Base-by-base conservation (phyloP, 2,888 invertebrate species). In the Thera britannica region DNA sequence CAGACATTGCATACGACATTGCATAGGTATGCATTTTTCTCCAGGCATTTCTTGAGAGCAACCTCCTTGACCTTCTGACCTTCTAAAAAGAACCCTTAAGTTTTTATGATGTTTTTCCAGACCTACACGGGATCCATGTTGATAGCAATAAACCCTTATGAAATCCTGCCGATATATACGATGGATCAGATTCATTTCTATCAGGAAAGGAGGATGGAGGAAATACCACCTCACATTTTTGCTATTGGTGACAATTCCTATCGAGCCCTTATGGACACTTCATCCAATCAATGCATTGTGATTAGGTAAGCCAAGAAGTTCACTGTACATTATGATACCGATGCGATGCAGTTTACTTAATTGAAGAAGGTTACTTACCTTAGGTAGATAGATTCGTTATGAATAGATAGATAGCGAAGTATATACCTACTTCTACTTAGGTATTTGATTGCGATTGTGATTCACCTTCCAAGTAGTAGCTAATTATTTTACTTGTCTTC, bases 41-140 rank as follows among this genome's bases (percentile, higher is more conserved):
- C 23, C 23, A 23, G 23, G 23, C 1, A 23, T 23, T 23, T 23
- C 23, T 23, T 23, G 23, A 23, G 23, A 23, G 23, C 23, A 23
- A 23, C 23, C 23, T 23, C 23, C 23, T 23, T 23, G 23, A 23
- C 23, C 23, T 23, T 23, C 23, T 23, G 23, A 23, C 23, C 23
- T 23, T 23, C 23, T 23, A 23, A 23, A 23, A 23, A 23, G 23
- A 23, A 23, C 23, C 23, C 5, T 38, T 38, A 38, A 4, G 3
- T 38, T 38, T 38, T 38, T 38, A 38, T 41, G 41, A 7, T 5
- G n/a, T 49, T 55, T 56, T 71, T 88, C 46, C 88, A 99, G 98
- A 99, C 99, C 0, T 99, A 98, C 86, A 98, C 98, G 0, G 98
- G 99, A 7, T 96, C 97, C 1, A 98, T 99, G 96, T 94, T 99